Evolutionary conservation across 2,888 invertebrate species (phyloP).

Genomic region (Drosophila hamatofila): DNA sequence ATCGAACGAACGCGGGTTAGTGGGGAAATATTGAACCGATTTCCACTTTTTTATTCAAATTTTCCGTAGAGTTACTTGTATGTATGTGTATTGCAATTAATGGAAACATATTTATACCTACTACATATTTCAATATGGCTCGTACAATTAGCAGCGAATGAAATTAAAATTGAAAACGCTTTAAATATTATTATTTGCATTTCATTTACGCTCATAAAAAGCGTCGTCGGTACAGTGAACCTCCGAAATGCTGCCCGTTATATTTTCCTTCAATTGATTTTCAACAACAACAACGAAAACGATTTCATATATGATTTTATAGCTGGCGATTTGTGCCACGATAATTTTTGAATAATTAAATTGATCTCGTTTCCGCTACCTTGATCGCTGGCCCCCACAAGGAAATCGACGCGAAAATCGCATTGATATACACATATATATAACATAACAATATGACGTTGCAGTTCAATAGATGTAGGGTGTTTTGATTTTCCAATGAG

Average conservation of each 20-base stretch:
- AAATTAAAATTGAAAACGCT: conserved; percentile 47
- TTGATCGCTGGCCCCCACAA: conserved; percentile 55
- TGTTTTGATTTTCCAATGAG: not conserved
- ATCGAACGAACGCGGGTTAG: conserved; percentile 22
- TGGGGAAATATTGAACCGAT: conserved; percentile 5
- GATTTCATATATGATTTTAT: conserved; percentile 46
- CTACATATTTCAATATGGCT: conserved; percentile 34
- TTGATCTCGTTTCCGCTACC: conserved; percentile 73
- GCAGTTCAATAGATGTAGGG: not conserved
- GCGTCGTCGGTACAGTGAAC: conserved; percentile 56
- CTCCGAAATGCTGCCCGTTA: conserved; percentile 20
- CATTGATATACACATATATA: too few relatives aligned
- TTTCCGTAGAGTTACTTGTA: not conserved
- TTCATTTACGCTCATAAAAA: conserved; percentile 58
- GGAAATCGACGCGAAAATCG: conserved; percentile 36
- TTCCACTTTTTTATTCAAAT: conserved; percentile 23
- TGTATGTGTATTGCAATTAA: conserved; percentile 48
- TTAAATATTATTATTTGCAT: conserved; percentile 58
- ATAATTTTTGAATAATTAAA: conserved; percentile 67
- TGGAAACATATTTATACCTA: conserved; percentile 51
- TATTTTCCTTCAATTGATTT: conserved; percentile 33
- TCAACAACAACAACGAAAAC: conserved; percentile 25
- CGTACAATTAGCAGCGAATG: conserved; percentile 62
- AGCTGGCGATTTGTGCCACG: conserved; percentile 40
- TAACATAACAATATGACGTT: conserved; percentile 18